Evolutionary conservation across 37 sponge, comb jelly and placozoan genomes (phyloP).

Genomic region (Chondrosia reniformis): DNA sequence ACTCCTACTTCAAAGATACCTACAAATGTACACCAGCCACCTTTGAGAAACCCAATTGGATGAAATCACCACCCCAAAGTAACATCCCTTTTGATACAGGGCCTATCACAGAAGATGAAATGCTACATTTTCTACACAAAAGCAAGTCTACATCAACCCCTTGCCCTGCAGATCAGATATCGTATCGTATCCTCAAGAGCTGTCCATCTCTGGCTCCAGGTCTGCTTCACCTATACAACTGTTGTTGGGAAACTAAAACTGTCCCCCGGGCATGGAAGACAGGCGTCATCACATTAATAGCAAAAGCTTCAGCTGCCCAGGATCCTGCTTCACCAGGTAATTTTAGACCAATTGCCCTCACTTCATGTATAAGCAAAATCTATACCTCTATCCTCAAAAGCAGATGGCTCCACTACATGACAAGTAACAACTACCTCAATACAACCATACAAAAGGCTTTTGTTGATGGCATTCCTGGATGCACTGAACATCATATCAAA

Average conservation of each 20-base stretch:
- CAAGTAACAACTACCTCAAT: too few relatives aligned
- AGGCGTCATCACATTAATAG: not conserved
- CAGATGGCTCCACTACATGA: too few relatives aligned
- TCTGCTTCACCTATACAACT: not conserved
- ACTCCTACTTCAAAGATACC: not conserved
- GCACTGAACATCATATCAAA: too few relatives aligned
- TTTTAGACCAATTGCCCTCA: too few relatives aligned
- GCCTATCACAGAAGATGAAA: not conserved
- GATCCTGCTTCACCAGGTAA: not conserved
- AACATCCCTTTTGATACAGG: not conserved
- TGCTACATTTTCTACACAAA: not conserved
- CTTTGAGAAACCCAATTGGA: not conserved
- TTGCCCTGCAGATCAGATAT: not conserved
- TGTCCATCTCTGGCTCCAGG: constrained; percentile 14
- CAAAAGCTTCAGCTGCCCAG: not conserved
- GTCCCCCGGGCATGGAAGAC: constrained; percentile 18
- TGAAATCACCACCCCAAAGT: not conserved
- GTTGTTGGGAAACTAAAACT: not conserved
- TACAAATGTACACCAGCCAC: not conserved
- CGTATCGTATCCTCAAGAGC: constrained; percentile 13
- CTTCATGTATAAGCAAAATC: too few relatives aligned
- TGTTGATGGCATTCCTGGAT: too few relatives aligned
- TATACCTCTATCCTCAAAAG: too few relatives aligned
- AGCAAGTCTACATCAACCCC: constrained; percentile 1
- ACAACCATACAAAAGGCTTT: too few relatives aligned